A percentile compares a stretch with the other conserved stretches of the same genome.
Evolutionary conservation across 35 echinoderm and acorn worm genomes (phyloP).

Genomic region (Nesometra sesokonis): DNA sequence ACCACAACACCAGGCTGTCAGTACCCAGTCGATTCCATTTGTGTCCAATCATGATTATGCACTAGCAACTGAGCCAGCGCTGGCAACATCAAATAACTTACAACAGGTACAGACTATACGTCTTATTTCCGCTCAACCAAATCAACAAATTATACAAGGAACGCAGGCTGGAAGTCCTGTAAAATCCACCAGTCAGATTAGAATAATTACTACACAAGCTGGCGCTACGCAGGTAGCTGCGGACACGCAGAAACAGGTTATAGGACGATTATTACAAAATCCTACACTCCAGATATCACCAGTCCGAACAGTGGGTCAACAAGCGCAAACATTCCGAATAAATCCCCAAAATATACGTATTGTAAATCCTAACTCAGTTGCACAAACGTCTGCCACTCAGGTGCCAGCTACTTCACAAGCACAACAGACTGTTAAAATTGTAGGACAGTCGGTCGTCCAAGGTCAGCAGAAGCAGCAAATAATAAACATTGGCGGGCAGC

Average conservation of each 20-base stretch:
- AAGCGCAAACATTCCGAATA: neutral
- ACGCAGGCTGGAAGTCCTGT: neutral
- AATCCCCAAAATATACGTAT: neutral
- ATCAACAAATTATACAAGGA: neutral
- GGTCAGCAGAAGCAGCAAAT: neutral
- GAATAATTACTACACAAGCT: neutral
- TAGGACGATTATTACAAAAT: neutral
- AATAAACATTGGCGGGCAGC: neutral
- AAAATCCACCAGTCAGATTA: neutral
- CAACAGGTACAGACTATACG: neutral
- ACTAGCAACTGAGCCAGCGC: neutral
- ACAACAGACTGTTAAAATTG: neutral
- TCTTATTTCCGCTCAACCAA: neutral
- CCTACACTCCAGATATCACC: neutral
- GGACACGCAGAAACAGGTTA: neutral
- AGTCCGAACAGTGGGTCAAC: neutral
- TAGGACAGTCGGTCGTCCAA: neutral
- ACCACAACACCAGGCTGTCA: neutral
- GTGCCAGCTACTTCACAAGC: neutral
- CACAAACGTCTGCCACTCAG: neutral
- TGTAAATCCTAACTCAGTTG: neutral
- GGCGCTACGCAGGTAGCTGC: neutral
- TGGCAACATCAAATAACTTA: neutral
- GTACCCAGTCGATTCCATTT: neutral
- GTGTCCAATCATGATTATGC: neutral